Evolutionary conservation across 2,888 invertebrate genomes (phyloP), one percentile per base, ranked within the genome.

Genomic region (Notodonta dromedarius): DNA sequence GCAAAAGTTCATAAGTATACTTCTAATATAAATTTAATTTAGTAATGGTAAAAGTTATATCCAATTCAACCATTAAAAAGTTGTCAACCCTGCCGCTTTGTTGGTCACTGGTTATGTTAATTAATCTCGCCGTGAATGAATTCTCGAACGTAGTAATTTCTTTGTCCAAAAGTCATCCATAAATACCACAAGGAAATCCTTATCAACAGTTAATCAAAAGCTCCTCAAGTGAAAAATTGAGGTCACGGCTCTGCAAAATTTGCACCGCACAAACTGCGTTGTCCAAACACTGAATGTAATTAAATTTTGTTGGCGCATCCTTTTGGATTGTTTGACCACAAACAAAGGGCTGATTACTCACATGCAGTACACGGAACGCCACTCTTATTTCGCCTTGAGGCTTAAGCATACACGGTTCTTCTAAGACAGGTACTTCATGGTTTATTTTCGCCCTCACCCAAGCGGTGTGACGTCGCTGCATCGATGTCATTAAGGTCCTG

Each of bases 311-410:
- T 80, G 72, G 73, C 60, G 67, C 69, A 74, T 75, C 78, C 80
- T 82, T 79, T 79, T 67, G 70, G 54, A 8, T 72, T 73, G 76
- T 76, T 77, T 63, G 67, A 63, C 65, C 64, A 65, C 79, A 80
- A 81, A 85, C 80, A 83, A 83, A 81, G 81, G 78, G 77, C 69
- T 78, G 82, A 79, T 84, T 82, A 79, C 81, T 82, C 78, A 81
- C 79, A 79, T 76, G 77, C 73, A 71, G 73, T 80, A 89, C 88
- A 89, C 81, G 85, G 80, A 84, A 83, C 79, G 74, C 78, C 86
- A 88, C 85, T 88, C 83, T 79, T 71, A 77, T 77, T 73, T 82
- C 73, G 72, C 84, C 83, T 86, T 85, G 84, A 76, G 71, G 69
- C 76, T 65, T 67, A 76, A 70, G 71, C 75, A 75, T 71, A 78